phyloP scores from a whole-genome alignment of 2,797 vertebrate genomes.

The Schizopygopsis pylzovi region DNA sequence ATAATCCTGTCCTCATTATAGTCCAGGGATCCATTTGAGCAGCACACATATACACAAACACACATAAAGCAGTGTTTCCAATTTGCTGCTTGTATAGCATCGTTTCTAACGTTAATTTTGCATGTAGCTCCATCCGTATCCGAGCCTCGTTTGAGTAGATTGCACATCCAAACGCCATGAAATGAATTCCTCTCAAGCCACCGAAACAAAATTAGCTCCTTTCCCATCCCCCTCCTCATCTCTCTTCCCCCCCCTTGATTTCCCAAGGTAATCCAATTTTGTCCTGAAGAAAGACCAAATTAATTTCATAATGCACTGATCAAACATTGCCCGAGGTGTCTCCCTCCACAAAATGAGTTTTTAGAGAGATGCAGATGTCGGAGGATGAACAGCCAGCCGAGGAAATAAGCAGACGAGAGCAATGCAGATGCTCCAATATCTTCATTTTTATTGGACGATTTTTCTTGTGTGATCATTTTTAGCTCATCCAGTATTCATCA shows the following conservation, averaged over 20 bases:
- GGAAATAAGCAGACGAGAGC: conserved; percentile 53
- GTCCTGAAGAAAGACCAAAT: conserved; percentile 70
- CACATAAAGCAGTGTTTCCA: not conserved
- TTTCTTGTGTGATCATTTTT: conserved; percentile 61
- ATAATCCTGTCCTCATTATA: not conserved
- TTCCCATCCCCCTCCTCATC: conserved; percentile 36
- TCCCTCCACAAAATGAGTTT: conserved; percentile 68
- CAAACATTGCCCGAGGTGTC: conserved; percentile 68
- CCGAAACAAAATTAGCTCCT: conserved; percentile 63
- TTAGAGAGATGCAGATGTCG: conserved; percentile 65
- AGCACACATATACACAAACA: not conserved
- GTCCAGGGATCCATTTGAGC: not conserved
- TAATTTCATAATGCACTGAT: conserved; percentile 73
- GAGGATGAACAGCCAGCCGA: conserved; percentile 59
- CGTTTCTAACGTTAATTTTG: not conserved
- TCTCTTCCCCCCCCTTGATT: conserved; percentile 63
- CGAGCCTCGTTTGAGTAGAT: conserved; percentile 45
- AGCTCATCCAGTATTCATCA: conserved; percentile 54
- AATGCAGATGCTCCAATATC: conserved; percentile 49
- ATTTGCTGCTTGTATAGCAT: not conserved
- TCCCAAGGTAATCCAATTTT: conserved; percentile 73
- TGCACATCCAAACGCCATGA: conserved; percentile 64
- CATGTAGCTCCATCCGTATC: not conserved
- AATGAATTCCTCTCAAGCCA: conserved; percentile 65
- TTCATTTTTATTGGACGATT: conserved; percentile 58